Conservation (phyloP, 92 coral and sea anemone species). For the Parazoanthus atlanticus region DNA sequence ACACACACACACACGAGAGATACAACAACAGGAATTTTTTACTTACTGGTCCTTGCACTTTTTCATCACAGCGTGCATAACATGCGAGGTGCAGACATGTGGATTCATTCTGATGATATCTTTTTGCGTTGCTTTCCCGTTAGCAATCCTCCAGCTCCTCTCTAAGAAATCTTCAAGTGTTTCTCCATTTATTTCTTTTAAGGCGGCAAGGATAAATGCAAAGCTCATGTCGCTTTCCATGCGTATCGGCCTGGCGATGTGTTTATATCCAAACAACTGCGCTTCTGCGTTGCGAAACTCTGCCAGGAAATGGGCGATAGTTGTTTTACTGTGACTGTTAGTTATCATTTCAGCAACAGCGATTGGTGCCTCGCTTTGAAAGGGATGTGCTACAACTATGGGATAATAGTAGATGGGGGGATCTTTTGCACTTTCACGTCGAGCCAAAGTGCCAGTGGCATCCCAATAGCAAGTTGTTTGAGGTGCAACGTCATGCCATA, state of each 20-base stretch:
- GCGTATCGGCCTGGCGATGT: conserved; percentile 15
- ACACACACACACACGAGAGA: too few species aligned
- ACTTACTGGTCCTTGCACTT: conserved; percentile 46
- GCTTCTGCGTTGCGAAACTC: conserved; percentile 43
- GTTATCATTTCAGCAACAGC: conserved; percentile 64
- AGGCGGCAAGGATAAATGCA: conserved; percentile 36
- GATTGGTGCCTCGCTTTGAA: conserved; percentile 40
- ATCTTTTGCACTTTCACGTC: neutral
- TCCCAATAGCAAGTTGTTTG: conserved; percentile 7
- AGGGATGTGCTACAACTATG: conserved; percentile 33
- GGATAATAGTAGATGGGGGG: conserved; percentile 47
- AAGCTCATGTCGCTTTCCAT: conserved; percentile 50
- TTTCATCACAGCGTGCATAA: conserved; percentile 44
- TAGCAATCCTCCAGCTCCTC: conserved; percentile 37
- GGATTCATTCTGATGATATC: conserved; percentile 26
- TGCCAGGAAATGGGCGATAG: conserved; percentile 32
- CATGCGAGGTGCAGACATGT: conserved; percentile 46
- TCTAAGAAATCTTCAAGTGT: conserved; percentile 33
- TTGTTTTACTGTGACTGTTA: conserved; percentile 31
- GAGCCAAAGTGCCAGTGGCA: conserved; percentile 21
- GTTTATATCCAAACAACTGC: conserved; percentile 27
- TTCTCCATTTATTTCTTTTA: conserved; percentile 51
- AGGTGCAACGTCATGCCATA: conserved; percentile 47
- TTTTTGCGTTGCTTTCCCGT: neutral
- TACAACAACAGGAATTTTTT: neutral